phyloP scores from a whole-genome alignment of 2,113 vertebrate genomes.

The Myrmecobius fasciatus region DNA sequence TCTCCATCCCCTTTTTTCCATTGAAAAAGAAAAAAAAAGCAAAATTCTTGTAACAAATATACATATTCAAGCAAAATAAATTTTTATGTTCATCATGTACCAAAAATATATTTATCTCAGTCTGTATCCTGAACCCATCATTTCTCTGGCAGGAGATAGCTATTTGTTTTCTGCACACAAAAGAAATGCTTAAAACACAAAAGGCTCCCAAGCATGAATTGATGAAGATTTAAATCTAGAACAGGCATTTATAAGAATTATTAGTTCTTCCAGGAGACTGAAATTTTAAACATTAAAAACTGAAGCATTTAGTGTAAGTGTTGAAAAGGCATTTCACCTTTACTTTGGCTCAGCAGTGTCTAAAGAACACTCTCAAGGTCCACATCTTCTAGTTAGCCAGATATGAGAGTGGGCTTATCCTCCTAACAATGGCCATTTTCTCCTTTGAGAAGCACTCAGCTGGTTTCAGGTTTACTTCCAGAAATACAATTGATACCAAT shows the following conservation, averaged over 20 bases:
- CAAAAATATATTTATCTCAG: not conserved
- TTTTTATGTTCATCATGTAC: not conserved
- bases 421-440: not conserved
- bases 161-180: not conserved
- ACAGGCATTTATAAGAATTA: not conserved
- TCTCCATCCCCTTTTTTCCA: not conserved
- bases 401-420: not conserved
- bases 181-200: not conserved
- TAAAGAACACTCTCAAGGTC: not conserved
- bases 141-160: not conserved
- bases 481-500: not conserved
- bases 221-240: not conserved
- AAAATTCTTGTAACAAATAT: not conserved
- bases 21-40: not conserved
- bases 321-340: not conserved
- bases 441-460: not conserved
- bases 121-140: not conserved
- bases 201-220: not conserved
- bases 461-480: not conserved
- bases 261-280: not conserved
- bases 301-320: not conserved
- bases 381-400: not conserved
- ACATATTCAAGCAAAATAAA: not conserved
- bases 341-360: not conserved
- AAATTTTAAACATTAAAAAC: not conserved